phyloP scores from a whole-genome alignment of 2,797 vertebrate genomes.

The Lepilemur ruficaudatus region DNA sequence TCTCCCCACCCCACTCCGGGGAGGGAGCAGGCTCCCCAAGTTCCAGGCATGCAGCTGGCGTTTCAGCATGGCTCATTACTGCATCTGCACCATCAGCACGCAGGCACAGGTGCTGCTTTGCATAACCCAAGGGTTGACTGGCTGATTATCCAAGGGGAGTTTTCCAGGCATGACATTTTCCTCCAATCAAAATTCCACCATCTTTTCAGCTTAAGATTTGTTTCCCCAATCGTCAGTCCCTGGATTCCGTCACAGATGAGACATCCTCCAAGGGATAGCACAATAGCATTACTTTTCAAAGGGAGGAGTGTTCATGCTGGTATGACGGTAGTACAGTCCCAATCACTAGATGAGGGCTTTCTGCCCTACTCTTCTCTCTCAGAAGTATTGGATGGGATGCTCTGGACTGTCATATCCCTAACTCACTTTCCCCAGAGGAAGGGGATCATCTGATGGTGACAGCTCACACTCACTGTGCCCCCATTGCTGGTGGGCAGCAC shows the following conservation, averaged over 20 bases:
- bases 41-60: neutral
- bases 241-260: conserved; percentile 16
- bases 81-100: conserved; percentile 44
- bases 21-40: neutral
- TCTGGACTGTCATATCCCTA: neutral
- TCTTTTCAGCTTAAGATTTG: neutral
- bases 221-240: neutral
- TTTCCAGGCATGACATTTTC: conserved; percentile 1
- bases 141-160: neutral
- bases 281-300: neutral
- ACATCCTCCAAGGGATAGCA: neutral
- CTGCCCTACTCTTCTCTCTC: neutral
- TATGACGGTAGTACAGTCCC: neutral
- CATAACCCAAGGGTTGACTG: neutral
- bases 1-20: neutral
- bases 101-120: conserved; percentile 43
- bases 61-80: neutral
- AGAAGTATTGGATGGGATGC: neutral
- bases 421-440: neutral
- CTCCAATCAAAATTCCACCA: conserved; percentile 41
- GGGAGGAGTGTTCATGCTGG: neutral
- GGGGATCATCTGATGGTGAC: neutral
- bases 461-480: neutral
- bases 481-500: neutral
- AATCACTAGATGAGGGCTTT: neutral